Evolutionary conservation across 1,140 invertebrate species (phyloP).

Genomic region (Sarcophaga bullata): DNA sequence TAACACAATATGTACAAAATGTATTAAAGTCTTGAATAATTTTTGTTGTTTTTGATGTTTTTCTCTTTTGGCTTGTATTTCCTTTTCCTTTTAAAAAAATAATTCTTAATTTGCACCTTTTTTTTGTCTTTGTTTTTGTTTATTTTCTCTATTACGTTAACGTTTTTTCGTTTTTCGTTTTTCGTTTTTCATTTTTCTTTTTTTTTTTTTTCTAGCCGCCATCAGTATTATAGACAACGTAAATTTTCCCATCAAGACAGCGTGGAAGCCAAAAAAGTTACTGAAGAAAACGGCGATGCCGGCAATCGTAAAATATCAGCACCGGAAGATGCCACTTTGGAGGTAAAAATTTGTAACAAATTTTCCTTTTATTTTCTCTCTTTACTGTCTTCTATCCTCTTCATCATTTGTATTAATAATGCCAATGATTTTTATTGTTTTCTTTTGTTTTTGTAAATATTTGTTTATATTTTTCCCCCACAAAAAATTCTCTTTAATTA

Average conservation of each 20-base stretch:
- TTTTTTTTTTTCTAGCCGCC: constrained; percentile 67
- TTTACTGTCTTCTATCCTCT: neutral
- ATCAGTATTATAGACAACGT: constrained; percentile 73
- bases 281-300: constrained; percentile 64
- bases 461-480: neutral
- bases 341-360: constrained; percentile 50
- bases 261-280: constrained; percentile 60
- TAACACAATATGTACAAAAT: no score
- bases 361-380: neutral
- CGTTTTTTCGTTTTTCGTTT: constrained; percentile 18
- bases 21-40: neutral
- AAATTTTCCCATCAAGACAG: constrained; percentile 81
- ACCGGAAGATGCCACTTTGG: constrained; percentile 80
- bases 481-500: neutral
- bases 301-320: constrained; percentile 70
- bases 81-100: neutral
- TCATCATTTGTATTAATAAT: neutral
- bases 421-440: neutral
- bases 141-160: no score
- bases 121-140: neutral
- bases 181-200: constrained; percentile 45
- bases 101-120: neutral
- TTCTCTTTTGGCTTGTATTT: neutral
- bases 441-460: neutral
- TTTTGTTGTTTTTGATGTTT: neutral